Base-by-base conservation (phyloP, 2,797 vertebrate genomes). In the Tokudaia tokunoshimensis region DNA sequence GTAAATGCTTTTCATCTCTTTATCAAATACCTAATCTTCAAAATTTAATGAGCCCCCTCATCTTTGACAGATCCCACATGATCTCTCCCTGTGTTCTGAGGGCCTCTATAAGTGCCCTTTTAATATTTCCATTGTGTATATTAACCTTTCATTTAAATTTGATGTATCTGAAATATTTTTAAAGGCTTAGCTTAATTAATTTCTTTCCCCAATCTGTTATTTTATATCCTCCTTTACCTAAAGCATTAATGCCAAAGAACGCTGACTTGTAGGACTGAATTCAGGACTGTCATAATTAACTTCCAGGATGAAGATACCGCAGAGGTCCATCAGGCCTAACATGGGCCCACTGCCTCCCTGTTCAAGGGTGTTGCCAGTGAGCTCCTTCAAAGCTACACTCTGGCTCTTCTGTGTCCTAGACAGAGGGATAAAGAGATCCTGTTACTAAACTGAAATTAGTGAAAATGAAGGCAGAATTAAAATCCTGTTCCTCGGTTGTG, bases 131-230 rank as follows among this genome's bases (percentile, higher is more conserved):
- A 72, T 95, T 87, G 95, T 89, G 95, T 86, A 55, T 97, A 94
- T 96, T 96, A 96, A 95, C 96, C 94, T 97, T 97, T 96, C 94
- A 97, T 97, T 97, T 92, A 83, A 93, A 96, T 95, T 93, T 92
- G 92, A 96, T 95, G 72, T 95, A 89, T 94, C 96, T 78, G 94
- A 96, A 97, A 94, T 94, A 94, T 88, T 97, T 97, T 96, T 96
- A 94, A 95, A 94, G 83, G 57, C 91, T 88, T 86, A 63, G 83
- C 86, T 97, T 95, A 96, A 92, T 97, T 96, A 94, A 91, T 94
- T 96, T 97, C 84, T 41, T 86, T 83, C 78, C 84, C 83, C 47
- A 63, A 44, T 70, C 78, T 93, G 55, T 94, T 88, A 91, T 93
- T 96, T 97, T 83, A 55, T 6, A 1, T 95, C 88, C 74, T 94